Base-by-base conservation (phyloP, 2,888 invertebrate species). In the Chironomus tentans region DNA sequence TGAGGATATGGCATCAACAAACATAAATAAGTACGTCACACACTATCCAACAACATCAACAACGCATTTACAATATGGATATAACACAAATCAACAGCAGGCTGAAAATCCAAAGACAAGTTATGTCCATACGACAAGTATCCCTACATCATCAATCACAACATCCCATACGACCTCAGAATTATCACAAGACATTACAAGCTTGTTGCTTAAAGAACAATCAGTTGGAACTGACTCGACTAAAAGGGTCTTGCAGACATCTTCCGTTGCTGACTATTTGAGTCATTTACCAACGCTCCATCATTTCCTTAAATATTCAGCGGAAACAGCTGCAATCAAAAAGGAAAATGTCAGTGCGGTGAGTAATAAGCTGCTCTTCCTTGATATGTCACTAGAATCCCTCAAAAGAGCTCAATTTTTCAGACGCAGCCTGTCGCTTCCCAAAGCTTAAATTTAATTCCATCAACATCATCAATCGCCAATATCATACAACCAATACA, bases 261-360 rank as follows among this genome's bases (percentile, higher is more conserved):
- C 92, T 0, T 92, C 93, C 0, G 93, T 94, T 7, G 93, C 93
- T 10, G 93, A 94, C 84, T 94, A 94, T 82, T 86, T 94, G 77
- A 92, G 93, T 7, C 92, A 93, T 77, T 84, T 94, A 78, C 90
- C 91, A 69, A 89, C 91, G 73, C 84, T 94, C 73, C 94, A 94
- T 81, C 93, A 94, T 82, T 90, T 94, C 79, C 86, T 94, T 50
- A 93, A 93, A 82, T 93, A 93, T 83, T 92, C 93, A 2, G 90
- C 90, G 0, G 90, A 90, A 80, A 91, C 88, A 77, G 72, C n/a
- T 56, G 56, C 72, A 24, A 89, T 89, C 77, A 93, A 93, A 81
- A 90, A 93, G 78, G 92, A 93, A 79, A 50, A 22, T n/a, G 62
- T 62, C 10, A 38, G 38, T 24, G 15, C 38, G 13, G 71, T 71